Base-by-base conservation (phyloP, 2,797 vertebrate species). In the Phrynocephalus vlangalii region DNA sequence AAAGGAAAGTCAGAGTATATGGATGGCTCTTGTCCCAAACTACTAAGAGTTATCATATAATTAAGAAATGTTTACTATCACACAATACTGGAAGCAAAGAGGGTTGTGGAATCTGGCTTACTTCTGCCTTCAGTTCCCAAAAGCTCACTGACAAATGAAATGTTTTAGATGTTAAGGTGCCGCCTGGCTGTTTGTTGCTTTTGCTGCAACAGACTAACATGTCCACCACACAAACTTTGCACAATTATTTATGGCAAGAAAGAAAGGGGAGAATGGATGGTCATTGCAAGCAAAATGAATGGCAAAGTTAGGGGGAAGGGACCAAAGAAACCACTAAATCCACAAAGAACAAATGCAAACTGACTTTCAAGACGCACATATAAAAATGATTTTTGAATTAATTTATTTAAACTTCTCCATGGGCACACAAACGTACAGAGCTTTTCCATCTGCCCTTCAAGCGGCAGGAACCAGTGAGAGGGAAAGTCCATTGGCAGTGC, bases 1-100 rank as follows among this genome's bases (percentile, higher is more conserved):
- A 60, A 22, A 33, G 5, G 66, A 52, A 85, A 10, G 50, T 26
- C 24, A 77, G 13, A n/a, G 38, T 26, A 82, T 75, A 75, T 1
- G 91, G 92, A 91, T 94, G 90, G 92, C 94, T 93, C 90, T 93
- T 50, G 71, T 87, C 81, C 88, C 90, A 91, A 92, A 94, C 92
- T 84, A 90, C 90, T 93, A 38, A 63, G 91, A 91, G 90, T 80
- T 56, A 75, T 83, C 22, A 56, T 91, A 84, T 89, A 92, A 60
- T 90, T 82, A 82, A 75, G 52, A 87, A 94, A 88, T 84, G 79
- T 91, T 92, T 89, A 92, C 89, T 60, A 63, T 22, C 18, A 5
- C 60, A 63, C 5, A 3, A 63, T 63, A 5, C 20, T 63, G 60
- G 20, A 5, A 63, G 20, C 60, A 63, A 63, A 63, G 60, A 63